Evolutionary conservation across 2,888 invertebrate genomes (phyloP), one percentile per base, ranked within the genome.

Genomic region (Diadegma fenestrale): DNA sequence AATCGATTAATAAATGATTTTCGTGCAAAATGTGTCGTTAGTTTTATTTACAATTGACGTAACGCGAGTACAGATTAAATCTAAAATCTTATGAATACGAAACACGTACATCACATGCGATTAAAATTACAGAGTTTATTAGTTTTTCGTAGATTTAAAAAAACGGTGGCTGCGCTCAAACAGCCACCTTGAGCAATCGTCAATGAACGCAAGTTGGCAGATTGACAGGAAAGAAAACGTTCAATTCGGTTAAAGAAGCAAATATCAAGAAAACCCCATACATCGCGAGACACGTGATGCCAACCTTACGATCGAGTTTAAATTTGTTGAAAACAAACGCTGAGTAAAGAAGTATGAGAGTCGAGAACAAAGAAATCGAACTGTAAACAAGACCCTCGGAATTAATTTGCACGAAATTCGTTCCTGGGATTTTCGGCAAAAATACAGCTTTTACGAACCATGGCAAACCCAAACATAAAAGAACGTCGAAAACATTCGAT

Each of bases 401-500:
- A 94, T 97, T 97, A 88, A 98, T 97, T 83, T 95, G 94, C 19
- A 97, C 96, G 93, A 94, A 96, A 91, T 96, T 94, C 54, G 95
- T 94, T 17, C 95, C 95, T 0, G 95, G 95, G 1, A 93, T 90
- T 58, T 95, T 94, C 0, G 97, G 96, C 87, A 96, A 95, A 86
- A 96, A 95, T 7, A 95, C 92, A 0, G 96, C 94, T 91, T 97
- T 97, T 26, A 97, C 94, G 43, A 97, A 94, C 97, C 97, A 97
- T 0, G 97, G 97, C 19, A 97, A 92, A 0, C 97, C 97, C 85
- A 97, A 94, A 88, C 97, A 97, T 1, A 97, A 94, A 6, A 97
- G 94, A 45, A 97, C 97, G 91, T 97, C 97, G 91, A 97, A 97
- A 0, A 97, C 97, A 91, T 97, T 97, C 1, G 97, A 97, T 22